These are phyloP conservation scores for Daktulosphaira vitifoliae DNA, from an alignment of 1,140 invertebrate species.

Conservation along the genomic window DNA sequence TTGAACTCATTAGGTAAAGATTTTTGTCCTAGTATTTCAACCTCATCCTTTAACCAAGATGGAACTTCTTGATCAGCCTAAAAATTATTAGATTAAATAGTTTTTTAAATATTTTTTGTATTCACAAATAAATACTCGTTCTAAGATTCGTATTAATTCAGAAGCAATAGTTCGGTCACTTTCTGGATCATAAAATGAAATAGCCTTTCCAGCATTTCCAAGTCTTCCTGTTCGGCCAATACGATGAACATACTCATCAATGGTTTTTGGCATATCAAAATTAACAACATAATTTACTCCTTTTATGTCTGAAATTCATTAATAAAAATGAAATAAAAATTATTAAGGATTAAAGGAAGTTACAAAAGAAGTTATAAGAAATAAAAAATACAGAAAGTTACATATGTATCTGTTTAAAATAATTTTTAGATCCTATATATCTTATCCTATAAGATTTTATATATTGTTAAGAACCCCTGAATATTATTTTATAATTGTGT, in stretches of 20 bases:
- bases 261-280: conserved; percentile 90
- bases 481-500: too few relatives aligned
- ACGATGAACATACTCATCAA: conserved; percentile 95
- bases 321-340: conserved; percentile 38
- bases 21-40: background rate
- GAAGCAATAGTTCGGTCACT: conserved; percentile 12
- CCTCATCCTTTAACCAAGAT: conserved; percentile 6
- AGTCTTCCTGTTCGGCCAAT: conserved; percentile 94
- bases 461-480: too few relatives aligned
- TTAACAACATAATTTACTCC: conserved; percentile 97
- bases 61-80: conserved; percentile 32
- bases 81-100: background rate
- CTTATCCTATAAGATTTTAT: too few relatives aligned
- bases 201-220: conserved; percentile 55
- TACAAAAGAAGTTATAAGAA: too few relatives aligned
- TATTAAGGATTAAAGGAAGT: background rate
- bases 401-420: background rate
- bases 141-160: conserved; percentile 31
- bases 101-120: background rate
- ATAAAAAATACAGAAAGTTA: too few relatives aligned
- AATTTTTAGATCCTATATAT: background rate
- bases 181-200: conserved; percentile 34
- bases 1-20: background rate
- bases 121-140: conserved; percentile 23
- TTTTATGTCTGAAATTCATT: conserved; percentile 67